Evolutionary conservation across 1,140 invertebrate species (phyloP).

Genomic region (Goniozus legneri): DNA sequence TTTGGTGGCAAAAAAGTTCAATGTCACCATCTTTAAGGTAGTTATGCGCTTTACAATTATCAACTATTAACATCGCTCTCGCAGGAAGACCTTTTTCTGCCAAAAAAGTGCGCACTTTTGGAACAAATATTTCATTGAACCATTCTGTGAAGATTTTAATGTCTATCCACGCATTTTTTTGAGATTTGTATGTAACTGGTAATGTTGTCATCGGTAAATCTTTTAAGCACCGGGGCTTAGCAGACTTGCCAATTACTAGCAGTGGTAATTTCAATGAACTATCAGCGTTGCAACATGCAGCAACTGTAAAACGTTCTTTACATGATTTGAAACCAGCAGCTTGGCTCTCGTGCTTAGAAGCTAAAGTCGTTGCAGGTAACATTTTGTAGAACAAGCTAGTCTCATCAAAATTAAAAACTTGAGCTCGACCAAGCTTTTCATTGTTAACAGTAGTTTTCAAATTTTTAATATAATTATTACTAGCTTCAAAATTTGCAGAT

Average conservation of each 20-base stretch:
- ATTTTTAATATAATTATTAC: background rate
- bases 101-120: constrained; percentile 16
- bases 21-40: constrained; percentile 27
- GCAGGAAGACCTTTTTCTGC: constrained; percentile 9
- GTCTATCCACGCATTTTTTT: constrained; percentile 19
- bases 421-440: background rate
- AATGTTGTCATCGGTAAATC: constrained; percentile 3
- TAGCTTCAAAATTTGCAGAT: constrained; percentile 10
- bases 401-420: constrained; percentile 15
- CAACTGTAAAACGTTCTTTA: constrained; percentile 23
- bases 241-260: constrained; percentile 14
- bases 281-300: constrained; percentile 39
- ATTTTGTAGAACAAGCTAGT: constrained; percentile 1
- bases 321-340: constrained; percentile 1
- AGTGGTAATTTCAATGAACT: constrained; percentile 32
- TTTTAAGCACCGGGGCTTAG: constrained; percentile 12
- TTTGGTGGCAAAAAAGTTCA: constrained; percentile 49
- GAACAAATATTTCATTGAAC: constrained; percentile 15
- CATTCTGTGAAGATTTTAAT: constrained; percentile 10
- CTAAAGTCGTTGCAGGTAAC: constrained; percentile 6
- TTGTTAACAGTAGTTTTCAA: background rate
- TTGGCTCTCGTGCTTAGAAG: background rate
- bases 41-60: constrained; percentile 19
- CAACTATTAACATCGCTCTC: constrained; percentile 22
- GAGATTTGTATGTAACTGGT: constrained; percentile 9